A percentile compares a stretch with the other conserved stretches of the same genome.
Evolutionary conservation across 2,113 vertebrate species (phyloP).

Genomic region (Neogale vison): DNA sequence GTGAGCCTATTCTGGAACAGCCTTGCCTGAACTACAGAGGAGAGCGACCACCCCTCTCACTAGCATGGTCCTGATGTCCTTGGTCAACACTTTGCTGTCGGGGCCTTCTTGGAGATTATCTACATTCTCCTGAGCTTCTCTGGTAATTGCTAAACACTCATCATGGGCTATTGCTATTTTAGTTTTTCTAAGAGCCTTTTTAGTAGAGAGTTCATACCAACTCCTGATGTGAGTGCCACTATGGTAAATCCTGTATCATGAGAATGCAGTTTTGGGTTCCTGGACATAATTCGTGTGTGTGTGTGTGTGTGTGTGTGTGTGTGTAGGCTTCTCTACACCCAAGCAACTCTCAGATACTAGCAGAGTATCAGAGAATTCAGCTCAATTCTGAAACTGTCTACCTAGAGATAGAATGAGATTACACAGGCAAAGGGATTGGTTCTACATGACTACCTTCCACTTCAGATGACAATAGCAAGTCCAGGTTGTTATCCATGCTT

Average conservation of each 20-base stretch:
- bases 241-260: not conserved
- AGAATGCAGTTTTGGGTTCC: not conserved
- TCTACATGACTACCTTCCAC: not conserved
- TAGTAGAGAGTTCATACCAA: not conserved
- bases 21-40: not conserved
- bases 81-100: not conserved
- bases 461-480: not conserved
- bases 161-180: not conserved
- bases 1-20: not conserved
- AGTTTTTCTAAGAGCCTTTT: not conserved
- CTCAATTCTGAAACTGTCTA: not conserved
- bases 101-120: not conserved
- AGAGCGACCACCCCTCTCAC: not conserved
- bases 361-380: not conserved
- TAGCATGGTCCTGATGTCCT: not conserved
- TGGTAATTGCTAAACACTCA: not conserved
- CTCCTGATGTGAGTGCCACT: not conserved
- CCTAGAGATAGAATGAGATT: not conserved
- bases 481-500: not conserved
- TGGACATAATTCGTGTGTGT: not conserved
- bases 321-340: not conserved
- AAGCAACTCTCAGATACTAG: not conserved
- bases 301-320: not conserved
- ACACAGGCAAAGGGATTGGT: not conserved
- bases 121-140: not conserved